Evolutionary conservation across 2,888 invertebrate genomes (phyloP), one percentile per base, ranked within the genome.

Genomic region (Latrodectus hesperus): DNA sequence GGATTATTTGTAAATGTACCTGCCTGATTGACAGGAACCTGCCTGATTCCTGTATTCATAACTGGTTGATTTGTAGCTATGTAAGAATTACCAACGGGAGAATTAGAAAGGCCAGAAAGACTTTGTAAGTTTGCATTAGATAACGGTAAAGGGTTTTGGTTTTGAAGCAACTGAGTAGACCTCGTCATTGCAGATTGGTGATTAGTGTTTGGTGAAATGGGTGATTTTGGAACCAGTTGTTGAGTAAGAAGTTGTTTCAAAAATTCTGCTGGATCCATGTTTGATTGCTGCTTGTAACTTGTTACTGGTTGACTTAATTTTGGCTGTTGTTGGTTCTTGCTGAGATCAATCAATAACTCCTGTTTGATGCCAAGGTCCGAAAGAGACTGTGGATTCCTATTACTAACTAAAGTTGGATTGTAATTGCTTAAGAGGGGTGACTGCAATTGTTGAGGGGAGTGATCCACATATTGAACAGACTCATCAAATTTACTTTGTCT

Each of bases 401-500:
- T 72, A n/a, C 53, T 76, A n/a, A 16, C 51, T 65, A 71, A 53
- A 49, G n/a, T 22, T 52, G 60, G 70, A 11, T 71, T 71, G 5
- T 53, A n/a, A 16, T 52, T 76, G 5, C 60, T 74, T 16, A n/a
- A 17, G 17, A 70, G 60, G 9, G 68, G 11, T 22, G 83, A 64
- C 49, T 76, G 70, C 16, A 22, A n/a, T 70, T 14, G 22, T 16
- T 26, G 67, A 10, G 10, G 16, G 16, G 38, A 38, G 16, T 76
- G 80, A 51, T 75, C 75, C 26, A 70, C 53, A 38, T 55, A 76
- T 55, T 81, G 52, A 6, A 22, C 11, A 8, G 86, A 76, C 10
- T 70, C 71, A 65, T 77, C 81, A 16, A 81, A 86, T 51, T 86
- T 86, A 22, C 49, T 82, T 52, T 82, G 73, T 17, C 78, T 82